Evolutionary conservation across 2,797 vertebrate species (phyloP), one percentile per base, ranked within the genome.

Genomic region (Premnoplex brunnescens): DNA sequence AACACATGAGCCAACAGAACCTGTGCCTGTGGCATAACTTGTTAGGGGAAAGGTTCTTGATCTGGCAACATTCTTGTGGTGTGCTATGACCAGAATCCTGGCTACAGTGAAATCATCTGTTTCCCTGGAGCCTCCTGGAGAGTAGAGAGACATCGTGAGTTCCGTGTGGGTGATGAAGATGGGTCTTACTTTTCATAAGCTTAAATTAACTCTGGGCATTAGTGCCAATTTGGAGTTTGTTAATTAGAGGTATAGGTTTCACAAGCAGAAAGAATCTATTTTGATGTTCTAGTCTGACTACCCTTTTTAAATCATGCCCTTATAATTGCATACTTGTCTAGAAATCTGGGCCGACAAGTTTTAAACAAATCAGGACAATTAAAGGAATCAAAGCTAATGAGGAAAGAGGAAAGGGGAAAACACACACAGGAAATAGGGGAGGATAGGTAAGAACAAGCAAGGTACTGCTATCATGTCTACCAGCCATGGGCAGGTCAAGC

Each of bases 221-320:
- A 85, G 56, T 80, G 68, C 49, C 81, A 74, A 56, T 54, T 28
- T 68, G 60, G 62, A 88, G 34, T 75, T 91, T 58, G 37, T 80
- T 95, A 89, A 84, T 83, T 77, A 84, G 79, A 91, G 62, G 73
- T 73, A 83, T 43, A 80, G 27, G 49, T 83, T 94, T 89, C 82
- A 86, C 26, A 89, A 82, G 63, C 71, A 87, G 78, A 91, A 85
- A 84, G 24, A 91, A 87, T 11, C 12, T 44, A 59, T 76, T 90
- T 71, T 77, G 34, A 88, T 64, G 44, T 59, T 94, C 64, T 49
- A 60, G 44, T 46, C 22, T 60, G 75, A 83, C 24, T 79, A 91
- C 21, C 23, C 76, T 66, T 75, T 89, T 62, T 37, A 91, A 88
- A 94, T 51, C 21, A 26, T 36, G 55, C n/a, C 43, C n/a, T 67